phyloP scores from a whole-genome alignment of 2,797 vertebrate genomes.

The Arrhamphus sclerolepis region DNA sequence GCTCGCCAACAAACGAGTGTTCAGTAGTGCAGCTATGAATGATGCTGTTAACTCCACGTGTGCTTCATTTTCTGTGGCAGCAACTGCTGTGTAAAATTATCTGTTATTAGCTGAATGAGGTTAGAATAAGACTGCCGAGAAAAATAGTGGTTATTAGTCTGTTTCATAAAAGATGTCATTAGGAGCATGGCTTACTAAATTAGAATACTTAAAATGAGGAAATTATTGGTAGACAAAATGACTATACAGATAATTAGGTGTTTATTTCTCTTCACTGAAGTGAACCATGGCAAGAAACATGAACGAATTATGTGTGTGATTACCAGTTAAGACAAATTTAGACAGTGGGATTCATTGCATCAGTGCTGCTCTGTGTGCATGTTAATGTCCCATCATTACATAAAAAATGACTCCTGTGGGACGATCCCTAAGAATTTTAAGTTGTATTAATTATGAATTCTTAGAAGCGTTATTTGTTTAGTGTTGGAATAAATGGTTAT shows the following conservation, averaged over 20 bases:
- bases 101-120: too few species aligned
- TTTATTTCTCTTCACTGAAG: background rate
- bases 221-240: background rate
- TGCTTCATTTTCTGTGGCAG: too few species aligned
- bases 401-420: background rate
- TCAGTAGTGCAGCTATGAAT: too few species aligned
- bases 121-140: too few species aligned
- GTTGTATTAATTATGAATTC: background rate
- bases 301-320: background rate
- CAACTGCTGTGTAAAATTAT: too few species aligned
- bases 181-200: background rate
- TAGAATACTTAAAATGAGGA: background rate
- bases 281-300: conserved; percentile 1
- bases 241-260: background rate
- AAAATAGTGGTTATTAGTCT: too few species aligned
- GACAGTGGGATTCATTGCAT: conserved; percentile 1
- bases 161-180: background rate
- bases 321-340: conserved; percentile 10
- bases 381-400: background rate
- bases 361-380: conserved; percentile 1
- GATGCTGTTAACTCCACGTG: too few species aligned
- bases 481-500: conserved; percentile 1
- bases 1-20: too few species aligned
- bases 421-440: background rate
- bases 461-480: background rate